A percentile compares a stretch with the other conserved stretches of the same genome.
phyloP scores from a whole-genome alignment of 2,797 vertebrate species.

The Mionectes olivaceus region DNA sequence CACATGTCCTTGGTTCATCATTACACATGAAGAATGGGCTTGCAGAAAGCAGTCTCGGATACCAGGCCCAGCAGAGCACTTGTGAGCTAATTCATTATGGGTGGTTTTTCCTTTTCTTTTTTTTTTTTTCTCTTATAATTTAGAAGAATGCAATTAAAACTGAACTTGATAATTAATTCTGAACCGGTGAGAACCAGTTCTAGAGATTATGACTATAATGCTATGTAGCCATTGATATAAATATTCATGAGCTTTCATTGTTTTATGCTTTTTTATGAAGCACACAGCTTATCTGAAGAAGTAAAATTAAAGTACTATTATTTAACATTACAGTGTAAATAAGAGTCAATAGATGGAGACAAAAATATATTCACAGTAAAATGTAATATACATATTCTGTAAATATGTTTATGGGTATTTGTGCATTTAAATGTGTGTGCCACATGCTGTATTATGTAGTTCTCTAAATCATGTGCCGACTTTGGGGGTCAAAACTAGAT shows the following conservation, averaged over 20 bases:
- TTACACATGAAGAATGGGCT: constrained; percentile 69
- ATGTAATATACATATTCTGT: neutral
- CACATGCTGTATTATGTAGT: neutral
- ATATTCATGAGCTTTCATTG: constrained; percentile 85
- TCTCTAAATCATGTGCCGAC: neutral
- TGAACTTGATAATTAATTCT: constrained; percentile 87
- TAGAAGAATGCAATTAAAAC: constrained; percentile 86
- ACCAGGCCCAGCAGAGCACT: constrained; percentile 73
- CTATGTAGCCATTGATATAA: constrained; percentile 80
- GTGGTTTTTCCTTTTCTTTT: neutral
- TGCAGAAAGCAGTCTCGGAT: constrained; percentile 62
- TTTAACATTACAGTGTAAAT: constrained; percentile 77
- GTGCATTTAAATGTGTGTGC: neutral
- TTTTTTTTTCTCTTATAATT: constrained; percentile 70
- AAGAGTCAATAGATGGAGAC: constrained; percentile 65
- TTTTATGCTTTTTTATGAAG: constrained; percentile 77
- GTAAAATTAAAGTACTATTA: constrained; percentile 81
- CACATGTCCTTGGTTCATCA: constrained; percentile 58
- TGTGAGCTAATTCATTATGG: constrained; percentile 78
- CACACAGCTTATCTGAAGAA: constrained; percentile 78
- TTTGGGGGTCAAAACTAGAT: neutral
- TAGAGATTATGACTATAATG: constrained; percentile 84
- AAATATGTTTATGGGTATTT: constrained; percentile 10
- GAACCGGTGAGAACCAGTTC: constrained; percentile 83
- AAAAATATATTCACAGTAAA: constrained; percentile 44